phyloP scores from a whole-genome alignment of 2,797 vertebrate genomes.

The Chanos chanos region DNA sequence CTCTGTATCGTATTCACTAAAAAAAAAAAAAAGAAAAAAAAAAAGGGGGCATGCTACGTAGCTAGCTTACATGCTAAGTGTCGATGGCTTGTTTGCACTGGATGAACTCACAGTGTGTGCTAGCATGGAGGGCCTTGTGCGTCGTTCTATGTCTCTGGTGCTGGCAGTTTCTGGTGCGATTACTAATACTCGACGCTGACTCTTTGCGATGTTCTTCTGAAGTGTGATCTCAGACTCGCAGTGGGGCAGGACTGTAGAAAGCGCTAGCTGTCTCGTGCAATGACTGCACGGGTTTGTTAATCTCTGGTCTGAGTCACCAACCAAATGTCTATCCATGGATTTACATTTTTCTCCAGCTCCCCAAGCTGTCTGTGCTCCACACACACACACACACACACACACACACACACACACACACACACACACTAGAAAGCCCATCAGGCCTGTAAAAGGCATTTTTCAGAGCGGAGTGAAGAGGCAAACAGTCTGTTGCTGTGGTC shows the following conservation, averaged over 20 bases:
- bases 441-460: neutral
- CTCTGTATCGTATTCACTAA: too few relatives aligned
- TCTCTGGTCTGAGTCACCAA: conserved; percentile 31
- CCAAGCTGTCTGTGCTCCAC: neutral
- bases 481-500: neutral
- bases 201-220: conserved; percentile 5
- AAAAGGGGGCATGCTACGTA: too few relatives aligned
- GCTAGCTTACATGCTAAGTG: too few relatives aligned
- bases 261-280: conserved; percentile 32
- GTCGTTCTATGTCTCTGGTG: too few relatives aligned
- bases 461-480: neutral
- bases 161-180: neutral
- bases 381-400: neutral
- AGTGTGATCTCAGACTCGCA: conserved; percentile 1
- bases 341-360: neutral
- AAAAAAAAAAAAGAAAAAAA: too few relatives aligned
- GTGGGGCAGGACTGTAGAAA: neutral
- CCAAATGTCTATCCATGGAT: conserved; percentile 24
- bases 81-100: too few relatives aligned
- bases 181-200: neutral
- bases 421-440: neutral
- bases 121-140: too few relatives aligned
- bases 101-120: too few relatives aligned
- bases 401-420: neutral
- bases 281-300: conserved; percentile 24